Evolutionary conservation across 1,140 invertebrate species (phyloP).

Genomic region (Oncopeltus fasciatus): DNA sequence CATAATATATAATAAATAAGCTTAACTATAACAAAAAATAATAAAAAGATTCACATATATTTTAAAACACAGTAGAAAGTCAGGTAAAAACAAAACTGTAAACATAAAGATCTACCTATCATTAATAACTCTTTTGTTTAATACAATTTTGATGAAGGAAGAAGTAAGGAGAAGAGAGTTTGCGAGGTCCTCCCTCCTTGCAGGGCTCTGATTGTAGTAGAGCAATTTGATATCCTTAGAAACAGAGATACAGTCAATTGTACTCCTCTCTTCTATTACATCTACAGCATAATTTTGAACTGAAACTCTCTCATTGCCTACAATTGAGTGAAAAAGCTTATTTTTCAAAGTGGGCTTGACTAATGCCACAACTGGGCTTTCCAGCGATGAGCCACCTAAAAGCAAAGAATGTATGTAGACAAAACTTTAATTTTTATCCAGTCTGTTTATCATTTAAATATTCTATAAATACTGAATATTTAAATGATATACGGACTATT

Average conservation of each 20-base stretch:
- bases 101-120: background rate
- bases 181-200: background rate
- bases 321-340: background rate
- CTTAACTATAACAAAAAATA: background rate
- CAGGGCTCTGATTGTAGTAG: background rate
- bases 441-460: background rate
- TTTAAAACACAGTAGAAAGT: too few relatives aligned
- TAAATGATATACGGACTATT: background rate
- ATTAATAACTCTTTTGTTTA: background rate
- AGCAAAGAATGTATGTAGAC: too few relatives aligned
- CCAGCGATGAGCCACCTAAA: background rate
- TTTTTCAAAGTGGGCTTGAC: background rate
- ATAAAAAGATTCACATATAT: too few relatives aligned
- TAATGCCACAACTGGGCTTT: background rate
- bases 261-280: constrained; percentile 7
- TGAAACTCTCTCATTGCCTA: constrained; percentile 9
- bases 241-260: background rate
- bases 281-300: background rate
- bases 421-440: background rate
- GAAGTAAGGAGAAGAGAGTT: background rate
- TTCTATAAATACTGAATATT: background rate
- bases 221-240: background rate
- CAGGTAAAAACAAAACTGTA: background rate
- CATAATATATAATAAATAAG: background rate
- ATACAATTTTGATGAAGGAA: constrained; percentile 1